Conservation (phyloP, 2,113 vertebrate genomes). For the Cygnus buccinator region DNA sequence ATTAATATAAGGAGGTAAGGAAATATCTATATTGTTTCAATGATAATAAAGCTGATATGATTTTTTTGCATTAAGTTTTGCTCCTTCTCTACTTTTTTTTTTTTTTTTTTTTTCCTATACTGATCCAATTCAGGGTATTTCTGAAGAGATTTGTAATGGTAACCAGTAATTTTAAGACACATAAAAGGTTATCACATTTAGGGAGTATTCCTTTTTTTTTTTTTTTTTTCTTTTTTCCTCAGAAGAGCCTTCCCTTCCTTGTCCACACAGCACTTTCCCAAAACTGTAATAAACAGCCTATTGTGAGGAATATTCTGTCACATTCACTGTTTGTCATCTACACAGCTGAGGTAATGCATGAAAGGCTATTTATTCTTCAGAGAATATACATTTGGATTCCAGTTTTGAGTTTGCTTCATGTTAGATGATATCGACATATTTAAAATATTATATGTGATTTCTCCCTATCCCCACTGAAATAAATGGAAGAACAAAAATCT, state of each 20-base stretch:
- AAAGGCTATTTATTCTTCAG: not conserved
- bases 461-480: not conserved
- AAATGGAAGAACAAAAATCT: not conserved
- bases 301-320: not conserved
- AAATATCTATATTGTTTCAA: not conserved
- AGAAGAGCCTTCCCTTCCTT: not conserved
- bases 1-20: not conserved
- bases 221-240: not conserved
- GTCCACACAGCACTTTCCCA: not conserved
- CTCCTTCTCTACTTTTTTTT: accelerated
- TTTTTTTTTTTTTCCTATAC: not conserved
- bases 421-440: not conserved
- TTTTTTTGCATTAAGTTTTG: not conserved
- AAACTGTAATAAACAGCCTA: not conserved
- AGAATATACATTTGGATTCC: not conserved
- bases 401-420: not conserved
- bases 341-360: not conserved
- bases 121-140: not conserved
- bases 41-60: not conserved
- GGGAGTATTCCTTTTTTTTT: not conserved
- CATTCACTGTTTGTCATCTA: not conserved
- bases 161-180: not conserved
- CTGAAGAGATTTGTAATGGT: not conserved
- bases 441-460: not conserved
- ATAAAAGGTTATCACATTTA: not conserved